Evolutionary conservation across 2,888 invertebrate genomes (phyloP), one percentile per base, ranked within the genome.

Genomic region (Epinotia bilunana): DNA sequence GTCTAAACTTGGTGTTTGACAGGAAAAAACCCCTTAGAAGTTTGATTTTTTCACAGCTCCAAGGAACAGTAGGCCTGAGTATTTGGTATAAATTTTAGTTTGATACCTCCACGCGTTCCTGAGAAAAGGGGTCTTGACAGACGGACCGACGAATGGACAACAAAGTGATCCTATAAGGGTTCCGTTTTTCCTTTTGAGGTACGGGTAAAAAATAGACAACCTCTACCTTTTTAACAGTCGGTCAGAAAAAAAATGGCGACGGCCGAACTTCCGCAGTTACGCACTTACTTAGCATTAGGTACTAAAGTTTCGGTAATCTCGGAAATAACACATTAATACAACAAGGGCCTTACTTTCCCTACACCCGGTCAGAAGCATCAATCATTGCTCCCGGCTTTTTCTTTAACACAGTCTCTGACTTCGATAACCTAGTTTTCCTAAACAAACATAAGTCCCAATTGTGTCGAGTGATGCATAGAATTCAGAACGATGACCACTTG

Each of bases 341-440:
- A 53, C 7, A 53, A 53, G 53, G n/a, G 6, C 16, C 55, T 11
- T 28, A 49, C 46, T 46, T 55, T 65, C 13, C 58, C n/a, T 49
- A 63, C 9, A 28, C 39, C 23, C 12, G 63, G 68, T 74, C 69
- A 58, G 46, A 61, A 23, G 13, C 18, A 70, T 65, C 60, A 53
- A 72, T 75, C 65, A 62, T 57, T 16, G 23, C 53, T 28, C 28
- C 60, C 23, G 7, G 20, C 16, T 65, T 74, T 23, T 65, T 67
- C 33, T 55, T 67, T 75, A 57, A 43, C 74, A 71, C 64, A 12
- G 49, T 70, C 64, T 57, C 43, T 18, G 18, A 20, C 39, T 13
- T 28, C 28, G 60, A 60, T 74, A 72, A 72, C 72, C 71, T 72
- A 16, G 55, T 75, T 72, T 62, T 62, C 72, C 71, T 67, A 75